Conservation (phyloP, 2,113 vertebrate genomes). For the Hepsetus odoe region DNA sequence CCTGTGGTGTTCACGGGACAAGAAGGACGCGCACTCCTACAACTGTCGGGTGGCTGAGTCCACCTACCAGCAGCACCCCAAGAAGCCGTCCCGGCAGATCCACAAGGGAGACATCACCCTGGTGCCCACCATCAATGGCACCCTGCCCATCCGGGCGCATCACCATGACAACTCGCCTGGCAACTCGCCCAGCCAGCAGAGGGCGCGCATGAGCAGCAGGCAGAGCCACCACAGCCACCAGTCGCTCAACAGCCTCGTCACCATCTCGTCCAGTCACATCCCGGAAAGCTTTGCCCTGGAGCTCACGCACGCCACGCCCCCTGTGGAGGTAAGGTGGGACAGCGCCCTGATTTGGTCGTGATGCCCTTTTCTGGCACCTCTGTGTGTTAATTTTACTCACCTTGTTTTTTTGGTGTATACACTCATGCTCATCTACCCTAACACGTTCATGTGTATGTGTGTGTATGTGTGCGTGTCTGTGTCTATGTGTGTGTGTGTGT, state of each 20-base stretch:
- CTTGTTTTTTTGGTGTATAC: no score
- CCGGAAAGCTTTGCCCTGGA: constrained; percentile 95
- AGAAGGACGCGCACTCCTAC: constrained; percentile 94
- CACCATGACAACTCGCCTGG: constrained; percentile 76
- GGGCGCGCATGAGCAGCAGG: constrained; percentile 88
- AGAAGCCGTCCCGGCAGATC: constrained; percentile 91
- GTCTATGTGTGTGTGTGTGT: constrained; percentile 26
- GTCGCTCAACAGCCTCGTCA: constrained; percentile 95
- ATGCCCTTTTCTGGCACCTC: no score
- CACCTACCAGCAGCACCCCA: constrained; percentile 93
- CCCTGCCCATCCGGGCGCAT: constrained; percentile 92
- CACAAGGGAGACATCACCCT: constrained; percentile 97
- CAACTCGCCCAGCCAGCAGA: constrained; percentile 82
- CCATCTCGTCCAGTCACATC: constrained; percentile 97
- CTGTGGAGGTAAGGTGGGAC: constrained; percentile 89
- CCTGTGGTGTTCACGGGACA: constrained; percentile 88
- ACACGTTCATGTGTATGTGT: constrained; percentile 16
- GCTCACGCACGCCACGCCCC: constrained; percentile 91
- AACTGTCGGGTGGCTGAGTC: constrained; percentile 95
- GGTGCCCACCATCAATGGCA: constrained; percentile 92
- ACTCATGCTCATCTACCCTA: no score
- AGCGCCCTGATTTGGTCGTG: no score
- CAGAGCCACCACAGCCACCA: constrained; percentile 96
- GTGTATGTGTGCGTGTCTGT: constrained; percentile 11
- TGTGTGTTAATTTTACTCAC: no score